These are phyloP conservation scores for Zoanthus sansibaricus DNA, from an alignment of 92 coral and sea anemone species.

Conservation along the genomic window DNA sequence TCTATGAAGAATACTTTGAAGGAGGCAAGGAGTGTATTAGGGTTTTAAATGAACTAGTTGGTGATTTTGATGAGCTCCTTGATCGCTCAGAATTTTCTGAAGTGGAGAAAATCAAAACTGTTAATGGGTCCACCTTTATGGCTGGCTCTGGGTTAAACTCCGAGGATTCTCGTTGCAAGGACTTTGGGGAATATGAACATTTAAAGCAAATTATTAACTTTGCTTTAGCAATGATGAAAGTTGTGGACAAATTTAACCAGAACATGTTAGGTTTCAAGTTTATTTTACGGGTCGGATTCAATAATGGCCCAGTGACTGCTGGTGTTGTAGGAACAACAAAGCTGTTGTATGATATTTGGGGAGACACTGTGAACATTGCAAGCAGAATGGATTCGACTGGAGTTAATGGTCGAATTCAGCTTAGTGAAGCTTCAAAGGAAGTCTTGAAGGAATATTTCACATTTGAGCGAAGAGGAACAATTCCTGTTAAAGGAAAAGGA, in stretches of 20 bases:
- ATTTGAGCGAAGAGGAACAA: slow-evolving; percentile 93
- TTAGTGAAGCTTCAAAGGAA: slow-evolving; percentile 94
- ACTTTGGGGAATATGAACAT: slow-evolving; percentile 83
- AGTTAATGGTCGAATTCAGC: slow-evolving; percentile 85
- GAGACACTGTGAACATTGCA: slow-evolving; percentile 98
- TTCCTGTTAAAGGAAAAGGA: slow-evolving; percentile 97
- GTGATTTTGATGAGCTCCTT: slow-evolving; percentile 97
- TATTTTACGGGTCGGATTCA: slow-evolving; percentile 91
- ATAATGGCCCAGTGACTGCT: slow-evolving; percentile 98
- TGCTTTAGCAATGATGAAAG: slow-evolving; percentile 96
- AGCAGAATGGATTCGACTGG: slow-evolving; percentile 99
- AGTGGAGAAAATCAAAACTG: slow-evolving; percentile 99
- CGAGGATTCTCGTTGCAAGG: slow-evolving; percentile 70
- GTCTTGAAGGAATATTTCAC: slow-evolving; percentile 86
- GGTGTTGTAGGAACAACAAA: slow-evolving; percentile 98
- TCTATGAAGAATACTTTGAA: slow-evolving; percentile 99
- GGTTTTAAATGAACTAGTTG: slow-evolving; percentile 95
- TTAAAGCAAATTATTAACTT: slow-evolving; percentile 91
- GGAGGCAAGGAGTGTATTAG: slow-evolving; percentile 99
- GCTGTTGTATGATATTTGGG: slow-evolving; percentile 98
- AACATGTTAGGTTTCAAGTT: slow-evolving; percentile 98
- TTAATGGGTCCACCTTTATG: slow-evolving; percentile 99
- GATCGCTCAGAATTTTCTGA: slow-evolving; percentile 81
- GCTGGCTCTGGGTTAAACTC: slow-evolving; percentile 97
- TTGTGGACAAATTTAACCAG: slow-evolving; percentile 89